Evolutionary conservation across 2,888 invertebrate species (phyloP), one percentile per base, ranked within the genome.

Genomic region (Rhorus exstirpatorius): DNA sequence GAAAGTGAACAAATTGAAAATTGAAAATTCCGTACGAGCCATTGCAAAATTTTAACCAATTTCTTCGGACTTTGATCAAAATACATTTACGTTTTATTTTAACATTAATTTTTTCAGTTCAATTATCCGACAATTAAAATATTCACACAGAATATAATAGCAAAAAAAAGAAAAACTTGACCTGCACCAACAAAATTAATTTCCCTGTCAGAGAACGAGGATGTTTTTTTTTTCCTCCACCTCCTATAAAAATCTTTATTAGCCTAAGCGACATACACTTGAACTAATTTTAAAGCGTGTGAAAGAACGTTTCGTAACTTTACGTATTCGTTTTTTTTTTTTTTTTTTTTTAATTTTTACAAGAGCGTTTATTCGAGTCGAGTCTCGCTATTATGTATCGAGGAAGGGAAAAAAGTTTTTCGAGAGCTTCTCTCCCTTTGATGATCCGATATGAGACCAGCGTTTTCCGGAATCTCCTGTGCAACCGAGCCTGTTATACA

Each of bases 401-500:
- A 58, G 24, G 46, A 67, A 17, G 21, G 17, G 19, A 46, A 44
- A 71, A 81, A 81, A 75, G 49, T 70, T 72, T 78, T 74, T 82
- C 63, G 63, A 82, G 81, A 63, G 81, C 38, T 55, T 61, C 60
- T 79, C 79, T 84, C 85, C 76, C 87, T 88, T 88, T 88, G 88
- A 88, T 88, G 87, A 88, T 88, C 86, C 84, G 87, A 76, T 81
- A 86, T 83, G 86, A 75, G 61, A 46, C 4, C 71, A 24, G 60
- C 81, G 83, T 86, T 88, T 88, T 88, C 86, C 87, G 86, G 86
- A 84, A 85, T 85, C 86, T 84, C 21, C 68, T 79, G 86, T 84
- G 77, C 81, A 60, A 81, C 78, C 82, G 71, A 58, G 58, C 58
- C 72, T 61, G 72, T 38, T 80, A 72, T 67, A 78, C 72, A 78